Percentiles rank a stretch among this genome's conserved stretches.
Conservation (phyloP, 2,113 vertebrate species). For the Scophthalmus maximus region DNA sequence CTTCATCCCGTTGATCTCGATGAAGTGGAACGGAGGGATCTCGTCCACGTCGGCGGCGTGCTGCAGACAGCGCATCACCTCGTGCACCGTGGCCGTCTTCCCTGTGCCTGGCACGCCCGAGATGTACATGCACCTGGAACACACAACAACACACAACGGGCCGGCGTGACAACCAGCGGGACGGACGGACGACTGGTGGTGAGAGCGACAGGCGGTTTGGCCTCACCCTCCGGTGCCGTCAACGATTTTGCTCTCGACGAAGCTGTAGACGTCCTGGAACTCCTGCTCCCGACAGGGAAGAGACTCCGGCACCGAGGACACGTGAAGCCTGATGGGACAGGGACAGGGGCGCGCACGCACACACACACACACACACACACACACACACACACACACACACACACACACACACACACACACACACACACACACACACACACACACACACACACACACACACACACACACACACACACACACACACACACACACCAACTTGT, state of each 20-base stretch:
- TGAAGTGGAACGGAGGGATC: conserved; percentile 86
- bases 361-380: no score
- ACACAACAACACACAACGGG: background rate
- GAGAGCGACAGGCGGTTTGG: background rate
- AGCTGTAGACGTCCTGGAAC: conserved; percentile 95
- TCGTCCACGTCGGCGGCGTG: conserved; percentile 84
- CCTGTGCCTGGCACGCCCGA: conserved; percentile 97
- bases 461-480: no score
- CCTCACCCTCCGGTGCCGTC: conserved; percentile 95
- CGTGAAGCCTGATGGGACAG: conserved; percentile 84
- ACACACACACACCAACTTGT: no score
- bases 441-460: no score
- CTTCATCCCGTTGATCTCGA: conserved; percentile 98
- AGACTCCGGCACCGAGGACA: conserved; percentile 91
- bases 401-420: no score
- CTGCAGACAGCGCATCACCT: conserved; percentile 90
- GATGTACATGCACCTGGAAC: conserved; percentile 95
- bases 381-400: no score
- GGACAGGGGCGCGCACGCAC: no score
- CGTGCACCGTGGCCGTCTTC: conserved; percentile 95
- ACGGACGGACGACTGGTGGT: background rate
- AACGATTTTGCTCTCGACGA: conserved; percentile 95
- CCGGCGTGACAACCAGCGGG: background rate
- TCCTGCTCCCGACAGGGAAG: conserved; percentile 97
- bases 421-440: no score